Base-by-base conservation (phyloP, 2,888 invertebrate genomes). In the Bombylius major region DNA sequence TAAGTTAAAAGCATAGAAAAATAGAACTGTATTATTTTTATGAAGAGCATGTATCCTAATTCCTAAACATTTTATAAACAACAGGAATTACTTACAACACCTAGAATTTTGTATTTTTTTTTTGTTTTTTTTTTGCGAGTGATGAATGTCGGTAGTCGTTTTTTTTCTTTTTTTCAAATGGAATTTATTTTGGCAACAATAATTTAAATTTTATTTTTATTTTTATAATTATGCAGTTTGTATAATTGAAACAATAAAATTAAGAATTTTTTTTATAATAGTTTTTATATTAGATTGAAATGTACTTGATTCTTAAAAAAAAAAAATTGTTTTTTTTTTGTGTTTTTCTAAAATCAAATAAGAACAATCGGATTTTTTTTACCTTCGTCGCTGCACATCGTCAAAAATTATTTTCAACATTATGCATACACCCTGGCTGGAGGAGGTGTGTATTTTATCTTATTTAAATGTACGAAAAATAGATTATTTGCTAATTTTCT, bases 331-430 rank as follows among this genome's bases (percentile, higher is more conserved):
- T 7, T 11, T 42, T 42, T 42, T 42, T 42, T 42, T 42, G 8
- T 42, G 7, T 11, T 7, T 42, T 42, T 42, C 11, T 11, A 11
- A 42, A 11, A 11, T 11, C 4, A 42, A 42, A 42, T 42, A 4
- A 42, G 39, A 42, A 42, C 39, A 42, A 42, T 42, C 39, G 39
- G 39, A 42, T 11, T 11, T 11, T 11, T 42, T 11, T 36, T 36
- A 36, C 34, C 34, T 7, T 8, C 34, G 34, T 54, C 54, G 56
- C 23, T 47, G 48, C 54, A 58, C 53, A 50, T 53, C 56, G 50
- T 33, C 66, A 73, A 71, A 71, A 70, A 66, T 61, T 51, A 56
- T 58, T 68, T 70, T 70, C 46, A 58, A 54, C 56, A 46, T 54
- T 56, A 39, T 46, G 52, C 36, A 11, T 53, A 50, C 50, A 58